Evolutionary conservation across 2,888 invertebrate species (phyloP), one percentile per base, ranked within the genome.

Genomic region (Sialis lutaria): DNA sequence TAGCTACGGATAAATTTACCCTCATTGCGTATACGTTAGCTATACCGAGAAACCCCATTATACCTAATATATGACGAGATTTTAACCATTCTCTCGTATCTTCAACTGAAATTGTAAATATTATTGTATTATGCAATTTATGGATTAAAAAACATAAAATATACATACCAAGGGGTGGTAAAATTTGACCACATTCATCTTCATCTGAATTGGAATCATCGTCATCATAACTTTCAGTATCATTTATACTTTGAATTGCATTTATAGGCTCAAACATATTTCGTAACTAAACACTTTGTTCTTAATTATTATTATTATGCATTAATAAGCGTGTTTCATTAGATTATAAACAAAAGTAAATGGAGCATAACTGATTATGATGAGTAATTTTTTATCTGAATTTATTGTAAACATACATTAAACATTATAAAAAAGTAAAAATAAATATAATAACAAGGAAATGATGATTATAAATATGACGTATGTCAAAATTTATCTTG

Each of bases 1-100:
- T 89, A 35, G 93, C 92, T 22, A 95, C 88, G 1, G 91, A 91
- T 33, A 95, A 70, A 64, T 90, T 90, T 1, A 90, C 89, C 49
- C 90, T 70, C 83, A 90, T 86, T 0, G 89, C 87, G 64, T 91
- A 91, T 4, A 89, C 86, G 60, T 87, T 80, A 49, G 86, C 86
- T 61, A 89, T 89, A 9, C 90, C 91, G 45, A 89, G 69, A 60
- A 91, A 91, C 10, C 88, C 88, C 69, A 90, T 71, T 44, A 90
- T 72, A 1, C 88, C 88, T 48, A 91, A 70, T 4, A 85, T 75
- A 57, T 84, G 78, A 34, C 89, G 74, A 47, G 82, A 70, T 66
- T 85, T 84, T 52, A 81, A 61, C 60, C 76, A 77, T 66, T 77
- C 73, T 64, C 65, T 72, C 37, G 79, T 78, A 58, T 81, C 78